Evolutionary conservation across 2,797 vertebrate genomes (phyloP), one percentile per base, ranked within the genome.

Genomic region (Mareca strepera): DNA sequence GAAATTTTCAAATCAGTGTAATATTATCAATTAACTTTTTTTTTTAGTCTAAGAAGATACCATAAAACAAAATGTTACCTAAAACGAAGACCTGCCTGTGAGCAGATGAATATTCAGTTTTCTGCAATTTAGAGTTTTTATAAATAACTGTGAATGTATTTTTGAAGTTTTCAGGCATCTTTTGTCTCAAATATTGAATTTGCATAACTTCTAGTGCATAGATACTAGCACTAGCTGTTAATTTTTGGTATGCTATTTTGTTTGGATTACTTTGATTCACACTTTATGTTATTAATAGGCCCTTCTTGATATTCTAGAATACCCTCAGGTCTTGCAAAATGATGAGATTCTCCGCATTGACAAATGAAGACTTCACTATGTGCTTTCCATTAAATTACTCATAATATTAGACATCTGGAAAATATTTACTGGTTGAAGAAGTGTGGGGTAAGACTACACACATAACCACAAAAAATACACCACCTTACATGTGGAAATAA

Each of bases 301-400:
- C 4, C 29, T 80, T 90, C 84, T 64, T 72, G 31, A 70, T 77
- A 72, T 17, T 60, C 53, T 53, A 39, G 53, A 78, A 87, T 63
- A 75, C 31, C 53, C 53, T 76, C 25, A 67, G 22, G 81, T 55
- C 52, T 84, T 90, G 33, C 14, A 76, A 82, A 96, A 12, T 5
- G 35, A 37, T 88, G 88, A 74, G 28, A 48, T 91, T 82, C 84
- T 77, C 72, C 22, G 11, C 79, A 39, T 5, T 69, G 88, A 92
- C 59, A 94, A 84, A 67, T 22, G n/a, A n/a, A 79, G 81, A 74
- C 62, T n/a, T 84, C 77, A 29, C n/a, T 70, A n/a, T 70, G 59
- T 82, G 22, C 17, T 94, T 92, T 85, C 55, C 67, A 84, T 68
- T 88, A 90, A 88, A 86, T 90, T 88, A 64, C 31, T 82, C 35